A percentile compares a stretch with the other conserved stretches of the same genome.
These are phyloP conservation scores for Siphonodentalium dalli DNA, from an alignment of 2,888 invertebrate species.

Conservation along the genomic window DNA sequence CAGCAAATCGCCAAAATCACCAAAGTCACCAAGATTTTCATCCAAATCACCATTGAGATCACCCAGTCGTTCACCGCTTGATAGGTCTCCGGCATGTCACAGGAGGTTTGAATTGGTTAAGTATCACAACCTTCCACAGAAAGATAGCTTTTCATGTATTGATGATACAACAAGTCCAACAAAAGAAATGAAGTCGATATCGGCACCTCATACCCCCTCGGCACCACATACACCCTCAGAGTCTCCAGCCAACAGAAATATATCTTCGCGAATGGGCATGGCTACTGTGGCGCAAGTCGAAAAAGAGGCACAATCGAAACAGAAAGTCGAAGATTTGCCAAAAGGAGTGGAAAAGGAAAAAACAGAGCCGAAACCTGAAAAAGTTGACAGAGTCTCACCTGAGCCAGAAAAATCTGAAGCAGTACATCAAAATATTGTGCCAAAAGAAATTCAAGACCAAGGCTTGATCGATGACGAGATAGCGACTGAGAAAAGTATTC, in stretches of 20 bases:
- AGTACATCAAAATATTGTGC: background rate
- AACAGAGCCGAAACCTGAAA: slow-evolving; percentile 1
- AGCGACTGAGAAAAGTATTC: too few relatives aligned
- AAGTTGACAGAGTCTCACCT: background rate
- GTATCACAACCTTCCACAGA: slow-evolving; percentile 55
- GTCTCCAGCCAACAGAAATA: too few relatives aligned
- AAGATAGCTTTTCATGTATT: slow-evolving; percentile 59
- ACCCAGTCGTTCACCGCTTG: slow-evolving; percentile 31
- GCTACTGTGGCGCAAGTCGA: too few relatives aligned
- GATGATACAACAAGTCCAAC: slow-evolving; percentile 64
- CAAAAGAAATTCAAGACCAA: background rate
- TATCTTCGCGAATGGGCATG: too few relatives aligned
- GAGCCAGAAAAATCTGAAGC: background rate
- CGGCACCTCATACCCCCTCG: too few relatives aligned
- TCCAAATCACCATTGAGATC: slow-evolving; percentile 4
- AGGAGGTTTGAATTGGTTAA: slow-evolving; percentile 46
- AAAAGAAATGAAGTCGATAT: slow-evolving; percentile 46
- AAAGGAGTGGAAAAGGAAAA: background rate
- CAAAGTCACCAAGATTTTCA: slow-evolving; percentile 10
- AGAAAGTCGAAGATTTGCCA: background rate
- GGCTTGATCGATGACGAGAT: too few relatives aligned
- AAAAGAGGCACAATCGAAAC: background rate
- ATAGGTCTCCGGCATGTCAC: slow-evolving; percentile 46
- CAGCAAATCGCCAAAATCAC: slow-evolving; percentile 33
- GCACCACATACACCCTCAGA: too few relatives aligned